Conservation (phyloP, 2,888 invertebrate genomes). For the Spodoptera littoralis region DNA sequence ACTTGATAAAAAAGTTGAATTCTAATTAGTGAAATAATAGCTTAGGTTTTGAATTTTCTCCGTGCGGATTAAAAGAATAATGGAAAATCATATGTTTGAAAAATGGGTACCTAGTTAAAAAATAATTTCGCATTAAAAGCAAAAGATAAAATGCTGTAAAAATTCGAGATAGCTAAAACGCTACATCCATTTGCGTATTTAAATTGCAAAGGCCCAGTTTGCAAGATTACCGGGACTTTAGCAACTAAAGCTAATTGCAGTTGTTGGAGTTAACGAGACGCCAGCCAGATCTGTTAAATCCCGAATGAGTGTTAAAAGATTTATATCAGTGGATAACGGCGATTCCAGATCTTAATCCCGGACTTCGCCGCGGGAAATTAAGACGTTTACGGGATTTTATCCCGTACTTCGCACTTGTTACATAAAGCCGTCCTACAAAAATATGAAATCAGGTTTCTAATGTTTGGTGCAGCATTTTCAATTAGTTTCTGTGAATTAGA, state of each 20-base stretch:
- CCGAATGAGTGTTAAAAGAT: constrained; percentile 86
- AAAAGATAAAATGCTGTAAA: constrained; percentile 23
- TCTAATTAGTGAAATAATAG: constrained; percentile 42
- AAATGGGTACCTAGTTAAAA: background rate
- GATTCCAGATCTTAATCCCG: constrained; percentile 72
- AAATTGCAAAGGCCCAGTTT: constrained; percentile 76
- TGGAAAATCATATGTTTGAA: constrained; percentile 19
- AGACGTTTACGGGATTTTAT: constrained; percentile 69
- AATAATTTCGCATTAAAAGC: constrained; percentile 7
- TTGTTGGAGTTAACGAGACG: constrained; percentile 82
- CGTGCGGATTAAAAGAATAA: constrained; percentile 12
- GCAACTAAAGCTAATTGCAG: constrained; percentile 83
- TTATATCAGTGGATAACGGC: constrained; percentile 81
- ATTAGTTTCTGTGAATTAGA: constrained; percentile 29
- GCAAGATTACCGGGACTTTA: constrained; percentile 79
- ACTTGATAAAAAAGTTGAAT: constrained; percentile 41
- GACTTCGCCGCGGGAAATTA: constrained; percentile 78
- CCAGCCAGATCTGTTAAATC: constrained; percentile 76
- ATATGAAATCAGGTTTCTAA: constrained; percentile 31
- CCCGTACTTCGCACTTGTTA: constrained; percentile 41
- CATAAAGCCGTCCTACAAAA: constrained; percentile 31
- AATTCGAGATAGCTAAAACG: constrained; percentile 39
- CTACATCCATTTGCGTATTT: constrained; percentile 65
- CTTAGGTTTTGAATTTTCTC: constrained; percentile 23
- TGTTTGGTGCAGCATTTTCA: constrained; percentile 24